Evolutionary conservation across 2,113 vertebrate genomes (phyloP), one percentile per base, ranked within the genome.

Genomic region (Anseranas semipalmata): DNA sequence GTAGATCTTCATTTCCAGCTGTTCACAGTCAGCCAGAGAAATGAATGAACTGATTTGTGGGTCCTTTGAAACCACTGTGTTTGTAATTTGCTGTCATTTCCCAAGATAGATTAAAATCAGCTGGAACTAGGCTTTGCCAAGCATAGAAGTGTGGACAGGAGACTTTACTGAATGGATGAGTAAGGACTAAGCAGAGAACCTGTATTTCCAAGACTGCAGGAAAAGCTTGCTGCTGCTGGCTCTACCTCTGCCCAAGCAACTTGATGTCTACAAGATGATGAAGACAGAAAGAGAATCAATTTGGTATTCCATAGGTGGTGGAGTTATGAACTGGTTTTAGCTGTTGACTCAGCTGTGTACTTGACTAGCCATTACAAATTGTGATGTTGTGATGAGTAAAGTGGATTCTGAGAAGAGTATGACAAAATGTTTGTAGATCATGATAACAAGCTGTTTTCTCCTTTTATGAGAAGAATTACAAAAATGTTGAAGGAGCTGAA

Each of bases 1-100:
- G 56, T 80, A 67, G 76, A 39, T 89, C 85, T 89, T 91, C 24
- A 62, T 81, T 75, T 86, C 85, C 77, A 92, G 73, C 56, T 79
- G 76, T 83, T 95, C 62, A 35, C 45, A 56, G 72, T 83, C 82
- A 87, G 50, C 33, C 56, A 30, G n/a, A 41, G 56, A 86, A 79
- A 83, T 53, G 28, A 87, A 62, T 24, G 14, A 80, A 66, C 46
- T 33, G 35, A 87, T 71, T 53, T 90, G 58, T 71, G 50, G 18
- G 30, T 80, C 84, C 56, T 89, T 88, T 88, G 91, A 88, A 72
- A 81, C 7, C 25, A 21, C 59, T 11, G 15, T 50, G 56, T 76
- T 62, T 66, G 9, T 27, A 76, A 87, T 87, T 84, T 58, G 25
- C 21, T 83, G 39, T 67, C 13, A 11, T 84, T 86, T 79, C 63